Conservation (phyloP, 2,888 invertebrate species). For the Noctua janthina region DNA sequence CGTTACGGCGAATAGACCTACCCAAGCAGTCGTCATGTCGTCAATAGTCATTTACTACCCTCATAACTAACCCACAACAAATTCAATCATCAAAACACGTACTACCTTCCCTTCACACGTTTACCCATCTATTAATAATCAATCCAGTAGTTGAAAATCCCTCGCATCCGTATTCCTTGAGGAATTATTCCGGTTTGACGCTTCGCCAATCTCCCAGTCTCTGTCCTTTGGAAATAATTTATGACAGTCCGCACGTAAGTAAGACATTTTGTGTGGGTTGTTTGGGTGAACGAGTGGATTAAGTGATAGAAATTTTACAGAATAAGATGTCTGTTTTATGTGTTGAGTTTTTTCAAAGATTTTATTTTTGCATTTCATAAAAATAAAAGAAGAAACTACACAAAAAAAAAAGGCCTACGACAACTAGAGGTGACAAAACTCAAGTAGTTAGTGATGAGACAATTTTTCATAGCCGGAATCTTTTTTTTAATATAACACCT, state of each 20-base stretch:
- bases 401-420: no score
- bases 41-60: background rate
- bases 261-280: slow-evolving; percentile 73
- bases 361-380: background rate
- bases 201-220: slow-evolving; percentile 73
- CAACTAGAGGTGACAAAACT: no score
- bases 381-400: background rate
- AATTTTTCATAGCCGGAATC: background rate
- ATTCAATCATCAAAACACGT: background rate
- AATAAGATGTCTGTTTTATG: background rate
- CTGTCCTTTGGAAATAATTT: slow-evolving; percentile 81
- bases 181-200: slow-evolving; percentile 80
- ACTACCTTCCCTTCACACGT: background rate
- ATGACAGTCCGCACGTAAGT: slow-evolving; percentile 71
- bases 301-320: slow-evolving; percentile 25
- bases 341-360: background rate
- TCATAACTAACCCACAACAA: background rate
- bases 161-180: slow-evolving; percentile 41
- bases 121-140: slow-evolving; percentile 9
- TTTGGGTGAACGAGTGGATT: slow-evolving; percentile 26
- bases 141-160: slow-evolving; percentile 45
- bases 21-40: background rate
- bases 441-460: no score
- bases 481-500: background rate
- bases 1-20: background rate